These are phyloP conservation scores for Agriopis aurantiaria DNA, from an alignment of 2,888 invertebrate species.

Conservation along the genomic window DNA sequence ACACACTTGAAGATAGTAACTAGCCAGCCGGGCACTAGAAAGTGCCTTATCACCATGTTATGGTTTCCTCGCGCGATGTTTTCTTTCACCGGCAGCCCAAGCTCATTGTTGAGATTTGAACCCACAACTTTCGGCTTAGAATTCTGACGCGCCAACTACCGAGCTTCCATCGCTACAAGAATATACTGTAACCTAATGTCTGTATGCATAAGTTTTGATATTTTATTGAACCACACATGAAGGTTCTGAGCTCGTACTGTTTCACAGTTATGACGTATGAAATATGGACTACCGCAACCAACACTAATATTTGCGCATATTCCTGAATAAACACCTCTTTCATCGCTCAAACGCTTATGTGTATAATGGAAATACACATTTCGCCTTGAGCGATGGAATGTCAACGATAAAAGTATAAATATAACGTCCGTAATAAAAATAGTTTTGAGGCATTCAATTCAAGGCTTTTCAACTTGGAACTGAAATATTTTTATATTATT, in stretches of 20 bases:
- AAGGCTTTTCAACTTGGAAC: not conserved
- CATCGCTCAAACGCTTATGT: slow-evolving; percentile 18
- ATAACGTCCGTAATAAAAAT: not conserved
- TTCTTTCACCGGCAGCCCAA: too few species aligned
- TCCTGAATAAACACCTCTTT: slow-evolving; percentile 25
- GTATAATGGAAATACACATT: slow-evolving; percentile 25
- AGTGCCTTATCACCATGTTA: too few species aligned
- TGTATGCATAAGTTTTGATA: slow-evolving; percentile 3
- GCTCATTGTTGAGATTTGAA: too few species aligned
- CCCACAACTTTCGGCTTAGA: too few species aligned
- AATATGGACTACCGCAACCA: slow-evolving; percentile 25
- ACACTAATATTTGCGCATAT: slow-evolving; percentile 26
- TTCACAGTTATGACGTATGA: slow-evolving; percentile 10
- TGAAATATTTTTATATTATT: too few species aligned
- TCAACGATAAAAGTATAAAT: slow-evolving; percentile 2
- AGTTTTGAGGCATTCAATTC: not conserved
- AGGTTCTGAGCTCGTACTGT: slow-evolving; percentile 8
- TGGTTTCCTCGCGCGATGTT: too few species aligned
- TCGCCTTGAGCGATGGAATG: slow-evolving; percentile 19
- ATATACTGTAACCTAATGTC: not conserved
- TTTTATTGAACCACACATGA: not conserved
- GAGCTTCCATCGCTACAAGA: too few species aligned
- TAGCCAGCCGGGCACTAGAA: too few species aligned
- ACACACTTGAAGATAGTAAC: too few species aligned
- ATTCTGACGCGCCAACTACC: too few species aligned